Base-by-base conservation (phyloP, 2,797 vertebrate species). In the Sebastiscus tertius region DNA sequence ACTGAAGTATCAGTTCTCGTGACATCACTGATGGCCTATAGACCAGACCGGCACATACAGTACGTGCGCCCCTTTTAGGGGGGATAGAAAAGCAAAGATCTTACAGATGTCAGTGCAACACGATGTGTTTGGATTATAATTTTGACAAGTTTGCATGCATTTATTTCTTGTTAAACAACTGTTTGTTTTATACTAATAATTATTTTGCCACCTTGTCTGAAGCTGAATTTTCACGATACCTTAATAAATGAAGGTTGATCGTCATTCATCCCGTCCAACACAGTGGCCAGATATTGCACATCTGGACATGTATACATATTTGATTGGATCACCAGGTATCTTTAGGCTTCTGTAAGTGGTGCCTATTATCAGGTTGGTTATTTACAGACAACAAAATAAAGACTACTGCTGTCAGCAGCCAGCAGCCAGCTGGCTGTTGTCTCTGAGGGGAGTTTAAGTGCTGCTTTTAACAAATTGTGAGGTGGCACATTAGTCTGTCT, bases 381-480 rank as follows among this genome's bases (percentile, higher is more conserved):
- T 52, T 9, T 52, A 52, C 49, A 52, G 49, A 52, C 20, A 52
- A 2, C 49, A 52, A 52, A 52, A 20, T n/a, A 52, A 55, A n/a
- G 34, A 6, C 34, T 10, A 52, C 49, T 52, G 49, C 49, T 59
- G 26, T 59, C 20, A 60, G 55, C 27, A 34, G 46, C 46, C 71
- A 63, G 71, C 71, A n/a, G n/a, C n/a, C n/a, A n/a, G n/a, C n/a
- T 54, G 27, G 22, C 18, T 24, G 18, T 1, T 33, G 34, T 14
- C 66, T 77, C 54, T 31, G 46, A 77, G 46, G 42, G 34, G 46
- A 27, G 16, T 10, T 26, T 26, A 68, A 68, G 33, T 72, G 68
- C 67, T 20, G 76, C 66, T 66, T 66, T 77, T 11, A 72, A 67
- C n/a, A 54, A 67, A 27, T 22, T 1, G 6, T 49, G 59, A 71